Evolutionary conservation across 2,888 invertebrate genomes (phyloP), one percentile per base, ranked within the genome.

Genomic region (Epinotia demarniana): DNA sequence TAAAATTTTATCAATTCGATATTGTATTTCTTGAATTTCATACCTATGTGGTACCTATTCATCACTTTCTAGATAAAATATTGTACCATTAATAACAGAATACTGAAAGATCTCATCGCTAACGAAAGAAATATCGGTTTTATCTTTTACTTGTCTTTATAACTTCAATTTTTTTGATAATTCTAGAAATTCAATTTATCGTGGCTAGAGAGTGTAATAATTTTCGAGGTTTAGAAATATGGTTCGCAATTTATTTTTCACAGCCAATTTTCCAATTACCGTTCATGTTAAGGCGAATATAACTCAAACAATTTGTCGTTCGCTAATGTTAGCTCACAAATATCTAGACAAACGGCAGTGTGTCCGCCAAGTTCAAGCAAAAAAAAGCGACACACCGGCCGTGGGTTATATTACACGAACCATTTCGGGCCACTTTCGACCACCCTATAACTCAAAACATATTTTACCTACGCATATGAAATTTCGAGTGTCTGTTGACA

Each of bases 261-360:
- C 57, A 12, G 68, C 66, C 53, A 27, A 27, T 58, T 68, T 68
- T 58, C 68, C 68, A 58, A 68, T 57, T 58, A 46, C 57, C 39
- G 39, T 39, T 39, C 39, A 39, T 39, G 39, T 39, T 39, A 39
- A 39, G 39, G 39, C 39, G 39, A 39, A 39, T 39, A 9, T 39
- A 39, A 39, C 9, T 39, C 39, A 39, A 33, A 33, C 6, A 39
- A 39, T 1, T 39, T 8, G 39, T 39, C 9, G 9, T 39, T 39
- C 9, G 39, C 39, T 39, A 39, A 8, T 9, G 39, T 39, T 9
- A 39, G 39, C 39, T 39, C 9, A 39, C 2, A 9, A 9, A 39
- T 39, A 39, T 3, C 6, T n/a, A n/a, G n/a, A n/a, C n/a, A n/a
- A n/a, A n/a, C n/a, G n/a, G n/a, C n/a, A n/a, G n/a, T n/a, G n/a